Base-by-base conservation (phyloP, 2,888 invertebrate genomes). In the Odontothrips loti region DNA sequence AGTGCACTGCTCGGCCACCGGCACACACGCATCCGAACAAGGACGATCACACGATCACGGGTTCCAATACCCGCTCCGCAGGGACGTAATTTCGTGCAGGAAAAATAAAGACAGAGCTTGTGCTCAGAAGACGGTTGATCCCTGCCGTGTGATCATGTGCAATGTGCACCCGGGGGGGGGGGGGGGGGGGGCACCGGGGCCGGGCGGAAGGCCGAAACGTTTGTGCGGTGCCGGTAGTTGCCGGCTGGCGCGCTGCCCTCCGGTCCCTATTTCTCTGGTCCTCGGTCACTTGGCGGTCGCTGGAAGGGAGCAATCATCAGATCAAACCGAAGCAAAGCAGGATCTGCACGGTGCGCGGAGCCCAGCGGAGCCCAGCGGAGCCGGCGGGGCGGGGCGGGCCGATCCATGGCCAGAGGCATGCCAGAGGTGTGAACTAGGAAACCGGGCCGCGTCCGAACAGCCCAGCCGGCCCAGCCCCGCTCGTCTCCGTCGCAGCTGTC, bases 251-350 rank as follows among this genome's bases (percentile, higher is more conserved):
- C 34, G 34, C 34, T 10, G 51, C 20, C 51, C 15, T 51, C 51
- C 3, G 15, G 51, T 10, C 51, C 51, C 51, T 20, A 1, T 20
- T 3, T 10, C 10, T 10, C 51, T 2, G 15, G 51, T 58, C 58
- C 58, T 15, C 17, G 20, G 58, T 17, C 20, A 17, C 20, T 20
- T 17, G 58, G n/a, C 58, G n/a, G 20, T 17, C 17, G 58, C 12
- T 58, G 58, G 58, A 58, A 58, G 58, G n/a, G 58, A 58, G 58
- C 58, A 58, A 58, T 58, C 58, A 58, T 58, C 58, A 58, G n/a
- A 58, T 58, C 58, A n/a, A n/a, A 58, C n/a, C 17, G 20, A n/a
- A 17, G 58, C 58, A 4, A n/a, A 17, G 58, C 51, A 12, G 51
- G 51, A 12, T 12, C 51, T 51, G 51, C 51, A 17, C 15, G 51